Base-by-base conservation (phyloP, 1,140 invertebrate species). In the Battus philenor region DNA sequence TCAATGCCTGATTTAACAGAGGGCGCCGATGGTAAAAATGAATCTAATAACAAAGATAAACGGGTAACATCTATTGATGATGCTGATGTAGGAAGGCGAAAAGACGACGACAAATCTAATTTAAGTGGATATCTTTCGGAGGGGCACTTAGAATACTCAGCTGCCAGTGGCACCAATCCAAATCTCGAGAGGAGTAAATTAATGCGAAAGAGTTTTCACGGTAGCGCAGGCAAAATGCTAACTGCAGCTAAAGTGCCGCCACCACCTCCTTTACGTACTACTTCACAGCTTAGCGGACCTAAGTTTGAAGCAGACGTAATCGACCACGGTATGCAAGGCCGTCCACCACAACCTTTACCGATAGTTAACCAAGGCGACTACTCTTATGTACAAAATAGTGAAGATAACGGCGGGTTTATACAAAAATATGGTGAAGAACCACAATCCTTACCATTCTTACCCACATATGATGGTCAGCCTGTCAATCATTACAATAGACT, bases 1-100 rank as follows among this genome's bases (percentile, higher is more conserved):
- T 96, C 94, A 46, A 94, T 97, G 93, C 95, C 95, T 0, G 95
- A 97, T 87, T 83, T 97, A 9, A 91, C 95, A 1, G 94, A 95
- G 70, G 89, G 88, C 1, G 81, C 77, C 9, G 87, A 87, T 59
- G 86, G 80, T 1, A 88, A 81, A 20, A 78, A 59, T 32, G 75
- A 87, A 54, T 30, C 73, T 33, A 41, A 56, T 30, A 73, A 62
- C 22, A 74, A 82, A 52, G 68, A 75, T 12, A 74, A 78, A 53
- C 86, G 87, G 0, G 79, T 89, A 17, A 88, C 88, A 33, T 91
- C 91, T 0, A 89, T 93, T 11, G 93, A 94, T 79, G 93, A 95
- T 78, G 92, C 91, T 11, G 90, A 82, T 39, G 87, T 94, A 0
- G 92, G 92, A 0, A 72, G 92, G n/a, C 91, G 90, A 70, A 76